Conservation (phyloP, 1,140 invertebrate genomes). For the Oedothorax gibbosus region DNA sequence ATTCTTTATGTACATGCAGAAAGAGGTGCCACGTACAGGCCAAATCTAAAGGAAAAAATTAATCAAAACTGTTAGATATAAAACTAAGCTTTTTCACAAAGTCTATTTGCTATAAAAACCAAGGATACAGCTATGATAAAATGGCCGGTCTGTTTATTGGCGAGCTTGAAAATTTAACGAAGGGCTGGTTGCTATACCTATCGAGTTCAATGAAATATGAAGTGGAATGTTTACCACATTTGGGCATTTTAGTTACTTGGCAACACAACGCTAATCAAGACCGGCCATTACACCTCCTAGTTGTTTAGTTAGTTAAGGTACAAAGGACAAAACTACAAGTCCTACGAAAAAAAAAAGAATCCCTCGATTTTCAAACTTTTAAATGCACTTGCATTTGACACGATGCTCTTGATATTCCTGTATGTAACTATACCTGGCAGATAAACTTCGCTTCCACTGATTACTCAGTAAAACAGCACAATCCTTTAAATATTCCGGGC, state of each 20-base stretch:
- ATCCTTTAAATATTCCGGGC: background rate
- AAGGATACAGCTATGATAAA: too few relatives aligned
- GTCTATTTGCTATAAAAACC: too few relatives aligned
- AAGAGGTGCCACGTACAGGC: background rate
- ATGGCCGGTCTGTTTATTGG: too few relatives aligned
- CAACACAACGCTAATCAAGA: background rate
- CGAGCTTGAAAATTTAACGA: too few relatives aligned
- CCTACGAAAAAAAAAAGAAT: background rate
- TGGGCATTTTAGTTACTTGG: too few relatives aligned
- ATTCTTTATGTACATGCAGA: background rate
- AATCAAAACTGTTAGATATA: too few relatives aligned
- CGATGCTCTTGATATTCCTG: background rate
- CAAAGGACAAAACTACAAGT: background rate
- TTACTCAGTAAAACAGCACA: slow-evolving; percentile 29
- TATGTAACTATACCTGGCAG: slow-evolving; percentile 23
- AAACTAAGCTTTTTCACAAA: too few relatives aligned
- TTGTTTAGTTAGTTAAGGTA: background rate
- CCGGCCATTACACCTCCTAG: background rate
- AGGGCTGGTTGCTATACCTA: too few relatives aligned
- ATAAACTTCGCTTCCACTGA: slow-evolving; percentile 48
- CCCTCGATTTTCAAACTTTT: background rate
- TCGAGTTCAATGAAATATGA: too few relatives aligned
- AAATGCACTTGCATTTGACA: background rate
- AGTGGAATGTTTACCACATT: too few relatives aligned
- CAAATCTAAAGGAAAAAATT: too few relatives aligned